phyloP scores from a whole-genome alignment of 2,797 vertebrate species.

The Tinamus major region DNA sequence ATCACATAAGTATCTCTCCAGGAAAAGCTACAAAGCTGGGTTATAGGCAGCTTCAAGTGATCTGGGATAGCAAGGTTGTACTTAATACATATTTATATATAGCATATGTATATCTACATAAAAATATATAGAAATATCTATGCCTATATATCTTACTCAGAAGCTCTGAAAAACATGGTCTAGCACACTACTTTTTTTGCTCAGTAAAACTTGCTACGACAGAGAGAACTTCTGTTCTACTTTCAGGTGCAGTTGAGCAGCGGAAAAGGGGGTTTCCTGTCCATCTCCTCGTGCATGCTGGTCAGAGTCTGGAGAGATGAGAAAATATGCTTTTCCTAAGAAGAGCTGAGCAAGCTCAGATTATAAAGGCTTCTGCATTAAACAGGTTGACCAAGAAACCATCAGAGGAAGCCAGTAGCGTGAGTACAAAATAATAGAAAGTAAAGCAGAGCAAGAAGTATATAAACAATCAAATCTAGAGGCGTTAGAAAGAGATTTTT shows the following conservation, averaged over 20 bases:
- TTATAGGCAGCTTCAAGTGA: background rate
- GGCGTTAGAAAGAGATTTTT: background rate
- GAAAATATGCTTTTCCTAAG: background rate
- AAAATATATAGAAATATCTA: no score
- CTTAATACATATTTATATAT: no score
- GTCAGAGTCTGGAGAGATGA: background rate
- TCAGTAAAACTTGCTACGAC: background rate
- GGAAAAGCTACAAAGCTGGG: background rate
- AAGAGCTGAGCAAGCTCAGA: background rate
- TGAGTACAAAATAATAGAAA: background rate
- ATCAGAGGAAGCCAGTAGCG: background rate
- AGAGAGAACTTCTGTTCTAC: background rate
- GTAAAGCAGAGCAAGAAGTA: background rate
- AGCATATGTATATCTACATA: no score
- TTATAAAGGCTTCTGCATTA: background rate
- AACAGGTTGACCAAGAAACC: background rate
- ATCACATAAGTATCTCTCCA: background rate
- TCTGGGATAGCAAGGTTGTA: background rate
- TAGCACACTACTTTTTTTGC: background rate
- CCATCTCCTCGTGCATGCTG: background rate
- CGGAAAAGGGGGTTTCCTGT: background rate
- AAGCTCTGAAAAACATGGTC: background rate
- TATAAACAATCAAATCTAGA: background rate
- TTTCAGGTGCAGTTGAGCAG: background rate
- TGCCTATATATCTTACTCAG: no score